A percentile compares a stretch with the other conserved stretches of the same genome.
These are phyloP conservation scores for Drosophila ambigua DNA, from an alignment of 1,140 invertebrate genomes.

Conservation along the genomic window DNA sequence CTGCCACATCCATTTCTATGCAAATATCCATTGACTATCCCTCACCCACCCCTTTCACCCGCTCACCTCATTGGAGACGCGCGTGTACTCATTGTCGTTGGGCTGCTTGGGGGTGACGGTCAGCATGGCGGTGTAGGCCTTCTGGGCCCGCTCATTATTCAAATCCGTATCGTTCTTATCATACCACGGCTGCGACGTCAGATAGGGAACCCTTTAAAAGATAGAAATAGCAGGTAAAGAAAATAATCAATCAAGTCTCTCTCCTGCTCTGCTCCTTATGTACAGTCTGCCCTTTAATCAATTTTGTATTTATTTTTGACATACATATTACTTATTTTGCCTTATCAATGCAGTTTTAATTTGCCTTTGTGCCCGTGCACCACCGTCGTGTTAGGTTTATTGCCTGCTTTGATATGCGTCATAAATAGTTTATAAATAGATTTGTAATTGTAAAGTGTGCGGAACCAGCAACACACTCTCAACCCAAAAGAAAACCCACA, in stretches of 20 bases:
- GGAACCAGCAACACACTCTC: slow-evolving; percentile 7
- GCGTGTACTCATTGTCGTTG: slow-evolving; percentile 90
- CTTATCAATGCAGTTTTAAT: slow-evolving; percentile 53
- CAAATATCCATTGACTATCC: slow-evolving; percentile 37
- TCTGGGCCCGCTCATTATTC: slow-evolving; percentile 92
- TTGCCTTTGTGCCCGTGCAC: slow-evolving; percentile 25
- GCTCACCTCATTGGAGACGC: slow-evolving; percentile 90
- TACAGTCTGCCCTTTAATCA: slow-evolving; percentile 9
- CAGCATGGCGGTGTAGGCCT: slow-evolving; percentile 95
- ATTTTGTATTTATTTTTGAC: neutral
- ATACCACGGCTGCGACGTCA: slow-evolving; percentile 90
- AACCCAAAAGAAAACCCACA: too few relatives aligned
- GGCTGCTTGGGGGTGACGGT: slow-evolving; percentile 94
- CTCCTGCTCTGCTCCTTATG: too few relatives aligned
- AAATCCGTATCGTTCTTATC: slow-evolving; percentile 90
- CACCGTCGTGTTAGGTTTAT: slow-evolving; percentile 25
- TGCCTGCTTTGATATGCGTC: slow-evolving; percentile 57
- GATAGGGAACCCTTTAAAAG: slow-evolving; percentile 69
- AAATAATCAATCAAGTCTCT: too few relatives aligned
- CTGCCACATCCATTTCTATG: slow-evolving; percentile 55
- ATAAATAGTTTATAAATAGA: slow-evolving; percentile 72
- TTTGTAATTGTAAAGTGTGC: slow-evolving; percentile 29
- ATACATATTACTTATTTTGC: neutral
- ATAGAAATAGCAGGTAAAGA: slow-evolving; percentile 1
- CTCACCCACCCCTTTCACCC: neutral